A percentile compares a stretch with the other conserved stretches of the same genome.
These are phyloP conservation scores for Rallus limicola DNA, from an alignment of 2,113 vertebrate genomes.

Conservation along the genomic window DNA sequence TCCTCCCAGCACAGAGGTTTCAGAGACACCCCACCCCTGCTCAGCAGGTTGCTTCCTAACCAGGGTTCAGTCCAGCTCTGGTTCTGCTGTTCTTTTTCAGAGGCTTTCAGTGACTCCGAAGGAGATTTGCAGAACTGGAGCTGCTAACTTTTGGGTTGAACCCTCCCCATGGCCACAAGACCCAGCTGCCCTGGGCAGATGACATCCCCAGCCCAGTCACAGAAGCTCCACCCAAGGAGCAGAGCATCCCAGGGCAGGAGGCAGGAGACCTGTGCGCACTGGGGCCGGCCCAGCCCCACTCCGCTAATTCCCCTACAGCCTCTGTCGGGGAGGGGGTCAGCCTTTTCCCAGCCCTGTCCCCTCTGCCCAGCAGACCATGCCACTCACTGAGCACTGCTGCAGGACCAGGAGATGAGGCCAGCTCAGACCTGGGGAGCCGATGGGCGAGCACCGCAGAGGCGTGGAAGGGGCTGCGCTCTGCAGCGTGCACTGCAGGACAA, in stretches of 20 bases:
- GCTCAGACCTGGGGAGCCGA: not conserved
- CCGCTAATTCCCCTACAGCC: not conserved
- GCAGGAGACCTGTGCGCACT: not conserved
- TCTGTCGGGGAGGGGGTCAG: not conserved
- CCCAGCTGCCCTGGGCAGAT: not conserved
- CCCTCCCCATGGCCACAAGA: not conserved
- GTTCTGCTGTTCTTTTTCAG: not conserved
- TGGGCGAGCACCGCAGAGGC: not conserved
- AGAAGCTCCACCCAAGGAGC: not conserved
- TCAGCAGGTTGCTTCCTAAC: not conserved
- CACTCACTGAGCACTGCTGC: not conserved
- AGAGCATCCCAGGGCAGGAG: not conserved
- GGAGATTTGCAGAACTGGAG: not conserved
- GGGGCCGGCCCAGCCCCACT: not conserved
- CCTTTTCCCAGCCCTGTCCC: not conserved
- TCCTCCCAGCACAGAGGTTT: not conserved
- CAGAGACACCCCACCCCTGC: not conserved
- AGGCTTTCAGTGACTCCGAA: not conserved
- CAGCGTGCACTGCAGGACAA: not conserved
- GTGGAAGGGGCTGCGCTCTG: accelerated
- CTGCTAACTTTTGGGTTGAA: not conserved
- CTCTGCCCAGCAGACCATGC: not conserved
- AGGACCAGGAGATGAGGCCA: not conserved
- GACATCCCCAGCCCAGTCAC: accelerated
- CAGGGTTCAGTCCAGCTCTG: not conserved